These are phyloP conservation scores for Smutsia gigantea DNA, from an alignment of 2,797 vertebrate species.

Conservation along the genomic window DNA sequence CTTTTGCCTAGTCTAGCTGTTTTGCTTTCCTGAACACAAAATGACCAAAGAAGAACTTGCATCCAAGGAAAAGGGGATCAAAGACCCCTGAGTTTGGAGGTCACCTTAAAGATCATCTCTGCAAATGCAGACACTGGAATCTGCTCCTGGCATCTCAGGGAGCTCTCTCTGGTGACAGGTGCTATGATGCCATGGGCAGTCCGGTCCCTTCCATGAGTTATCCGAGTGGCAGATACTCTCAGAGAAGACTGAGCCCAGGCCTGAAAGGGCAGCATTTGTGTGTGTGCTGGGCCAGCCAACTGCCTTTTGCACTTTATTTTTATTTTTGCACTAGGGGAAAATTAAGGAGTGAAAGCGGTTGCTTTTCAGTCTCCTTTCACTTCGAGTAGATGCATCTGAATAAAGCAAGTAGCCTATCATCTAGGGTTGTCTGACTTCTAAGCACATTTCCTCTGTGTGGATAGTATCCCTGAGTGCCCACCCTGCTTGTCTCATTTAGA, in stretches of 20 bases:
- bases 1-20: constrained; percentile 19
- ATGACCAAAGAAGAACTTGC: constrained; percentile 50
- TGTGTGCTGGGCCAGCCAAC: background rate
- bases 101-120: constrained; percentile 56
- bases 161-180: constrained; percentile 55
- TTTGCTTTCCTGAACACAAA: constrained; percentile 25
- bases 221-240: constrained; percentile 41
- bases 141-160: constrained; percentile 51
- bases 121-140: background rate
- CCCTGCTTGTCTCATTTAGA: constrained; percentile 28
- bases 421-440: background rate
- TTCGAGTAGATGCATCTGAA: background rate
- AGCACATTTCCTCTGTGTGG: constrained; percentile 6
- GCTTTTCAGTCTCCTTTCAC: constrained; percentile 38
- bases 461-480: background rate
- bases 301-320: background rate
- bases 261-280: background rate
- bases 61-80: constrained; percentile 28
- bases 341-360: background rate
- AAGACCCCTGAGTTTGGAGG: constrained; percentile 54
- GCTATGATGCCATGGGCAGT: background rate
- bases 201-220: constrained; percentile 51
- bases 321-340: constrained; percentile 27
- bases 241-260: constrained; percentile 23
- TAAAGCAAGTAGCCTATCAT: background rate